Base-by-base conservation (phyloP, 2,888 invertebrate species). In the Cosmia trapezina region DNA sequence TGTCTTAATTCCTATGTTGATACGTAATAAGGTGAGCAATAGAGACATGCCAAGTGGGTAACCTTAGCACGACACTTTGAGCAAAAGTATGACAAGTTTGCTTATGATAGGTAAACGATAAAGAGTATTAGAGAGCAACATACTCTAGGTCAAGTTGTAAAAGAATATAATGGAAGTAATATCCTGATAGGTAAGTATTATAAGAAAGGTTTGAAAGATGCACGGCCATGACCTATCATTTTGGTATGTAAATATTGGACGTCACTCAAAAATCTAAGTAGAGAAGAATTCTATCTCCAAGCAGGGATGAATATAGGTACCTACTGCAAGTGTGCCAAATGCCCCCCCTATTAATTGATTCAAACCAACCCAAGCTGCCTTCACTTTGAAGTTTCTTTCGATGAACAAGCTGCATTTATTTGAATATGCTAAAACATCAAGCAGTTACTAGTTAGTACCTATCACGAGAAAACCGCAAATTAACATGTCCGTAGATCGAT, bases 1-100 rank as follows among this genome's bases (percentile, higher is more conserved):
- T 33, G 19, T 28, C 43, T 37, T 49, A 69, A 83, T 79, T 83
- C 73, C 63, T 83, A 63, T 47, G 62, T 47, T 33, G 54, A 83
- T 63, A 66, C 54, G 73, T 83, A 83, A 83, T 76, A 37, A n/a
- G 45, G 47, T 53, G 59, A 33, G 62, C 4, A 59, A 81, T 57
- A 6, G 19, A 43, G 37, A 0, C 28, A n/a, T n/a, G 54, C 4
- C 5, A 28, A n/a, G 45, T 57, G 53, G 61, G 61, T 28, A 28
- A 28, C 28, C 28, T 19, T 53, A 47, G 1, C 7, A 43, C 11
- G 49, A 33, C 14, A 54, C 14, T 22, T 33, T 4, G 17, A 47
- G 12, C n/a, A 33, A 54, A 73, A 19, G n/a, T 33, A 28, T 33
- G 14, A 43, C n/a, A 4, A 17, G 43, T 61, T 11, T 61, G 11